These are phyloP conservation scores for Asarcornis scutulata DNA, from an alignment of 2,113 vertebrate genomes.

Conservation along the genomic window DNA sequence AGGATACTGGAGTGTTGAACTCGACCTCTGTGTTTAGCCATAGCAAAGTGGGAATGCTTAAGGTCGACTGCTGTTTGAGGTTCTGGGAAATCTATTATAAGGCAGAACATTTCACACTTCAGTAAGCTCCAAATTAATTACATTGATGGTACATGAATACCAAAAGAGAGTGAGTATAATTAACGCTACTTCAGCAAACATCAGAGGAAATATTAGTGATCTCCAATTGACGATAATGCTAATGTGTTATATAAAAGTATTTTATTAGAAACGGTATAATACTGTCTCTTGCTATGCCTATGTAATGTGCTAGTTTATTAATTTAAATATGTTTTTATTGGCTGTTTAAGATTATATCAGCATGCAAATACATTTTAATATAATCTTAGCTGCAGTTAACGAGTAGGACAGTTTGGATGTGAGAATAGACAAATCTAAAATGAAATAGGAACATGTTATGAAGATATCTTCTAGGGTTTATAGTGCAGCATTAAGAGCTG, in stretches of 20 bases:
- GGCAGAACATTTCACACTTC: conserved; percentile 50
- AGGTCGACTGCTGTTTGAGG: neutral
- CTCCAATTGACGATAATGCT: conserved; percentile 52
- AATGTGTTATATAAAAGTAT: conserved; percentile 14
- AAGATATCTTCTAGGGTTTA: neutral
- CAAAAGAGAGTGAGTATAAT: conserved; percentile 5
- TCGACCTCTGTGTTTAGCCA: neutral
- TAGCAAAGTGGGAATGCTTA: neutral
- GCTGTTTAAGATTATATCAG: conserved; percentile 3
- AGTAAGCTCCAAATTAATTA: conserved; percentile 60
- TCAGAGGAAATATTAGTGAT: conserved; percentile 48
- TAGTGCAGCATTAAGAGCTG: neutral
- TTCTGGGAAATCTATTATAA: conserved; percentile 62
- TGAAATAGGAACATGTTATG: neutral
- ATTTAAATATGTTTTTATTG: conserved; percentile 40
- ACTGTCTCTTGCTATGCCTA: neutral
- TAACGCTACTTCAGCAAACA: conserved; percentile 47
- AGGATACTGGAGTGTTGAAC: neutral
- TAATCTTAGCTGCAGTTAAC: neutral
- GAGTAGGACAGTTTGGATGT: neutral
- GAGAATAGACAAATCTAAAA: neutral
- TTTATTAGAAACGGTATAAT: conserved; percentile 36
- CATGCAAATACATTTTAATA: conserved; percentile 1
- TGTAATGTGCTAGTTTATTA: conserved; percentile 53
- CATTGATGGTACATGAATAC: conserved; percentile 47